A percentile compares a stretch with the other conserved stretches of the same genome.
phyloP scores from a whole-genome alignment of 64 coral and sea anemone species.

The Montipora sp. region DNA sequence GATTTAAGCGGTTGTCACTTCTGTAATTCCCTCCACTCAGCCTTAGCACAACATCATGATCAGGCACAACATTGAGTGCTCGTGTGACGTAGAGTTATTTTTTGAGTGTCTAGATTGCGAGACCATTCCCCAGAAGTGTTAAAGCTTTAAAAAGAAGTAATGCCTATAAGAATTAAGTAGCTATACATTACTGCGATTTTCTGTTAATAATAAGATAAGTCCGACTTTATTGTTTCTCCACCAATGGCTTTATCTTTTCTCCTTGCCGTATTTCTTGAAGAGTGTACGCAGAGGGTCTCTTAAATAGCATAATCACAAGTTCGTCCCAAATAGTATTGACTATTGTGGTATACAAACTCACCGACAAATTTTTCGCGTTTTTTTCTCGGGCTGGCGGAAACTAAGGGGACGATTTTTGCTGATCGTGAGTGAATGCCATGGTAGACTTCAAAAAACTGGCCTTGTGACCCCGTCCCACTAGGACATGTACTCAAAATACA shows the following conservation, averaged over 20 bases:
- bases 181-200: neutral
- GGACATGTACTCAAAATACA: neutral
- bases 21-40: neutral
- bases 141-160: conserved; percentile 7
- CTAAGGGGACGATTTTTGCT: neutral
- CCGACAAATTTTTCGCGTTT: neutral
- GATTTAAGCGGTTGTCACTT: neutral
- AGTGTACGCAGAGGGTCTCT: neutral
- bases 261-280: neutral
- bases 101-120: neutral
- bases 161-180: neutral
- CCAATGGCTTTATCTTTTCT: conserved; percentile 19
- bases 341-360: neutral
- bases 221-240: neutral
- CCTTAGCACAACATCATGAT: neutral
- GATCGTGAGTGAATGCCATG: conserved; percentile 1
- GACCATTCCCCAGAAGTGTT: neutral
- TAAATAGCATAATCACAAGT: neutral
- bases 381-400: neutral
- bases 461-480: conserved; percentile 12
- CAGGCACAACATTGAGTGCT: neutral
- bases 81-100: neutral
- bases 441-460: neutral
- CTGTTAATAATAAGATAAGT: conserved; percentile 45
- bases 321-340: neutral